A percentile compares a stretch with the other conserved stretches of the same genome.
phyloP scores from a whole-genome alignment of 2,888 invertebrate species.

The Hartigia nigra region DNA sequence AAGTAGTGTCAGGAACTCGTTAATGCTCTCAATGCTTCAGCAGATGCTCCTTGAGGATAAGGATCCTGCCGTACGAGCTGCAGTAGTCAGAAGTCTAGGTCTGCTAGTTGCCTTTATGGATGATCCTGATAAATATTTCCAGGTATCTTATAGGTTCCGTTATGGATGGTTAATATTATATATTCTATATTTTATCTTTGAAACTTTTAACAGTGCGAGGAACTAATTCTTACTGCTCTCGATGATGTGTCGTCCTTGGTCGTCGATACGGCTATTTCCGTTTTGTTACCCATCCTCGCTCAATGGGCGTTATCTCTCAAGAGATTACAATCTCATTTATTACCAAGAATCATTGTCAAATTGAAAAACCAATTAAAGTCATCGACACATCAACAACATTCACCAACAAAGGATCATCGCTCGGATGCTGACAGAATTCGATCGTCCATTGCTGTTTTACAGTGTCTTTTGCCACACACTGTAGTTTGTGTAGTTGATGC shows the following conservation, averaged over 20 bases:
- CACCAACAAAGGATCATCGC: slow-evolving; percentile 49
- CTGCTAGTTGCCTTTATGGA: slow-evolving; percentile 73
- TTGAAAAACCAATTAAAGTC: slow-evolving; percentile 53
- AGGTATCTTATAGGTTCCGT: slow-evolving; percentile 46
- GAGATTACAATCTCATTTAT: slow-evolving; percentile 69
- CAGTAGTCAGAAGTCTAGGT: slow-evolving; percentile 73
- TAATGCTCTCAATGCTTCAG: slow-evolving; percentile 78
- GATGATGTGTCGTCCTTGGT: slow-evolving; percentile 70
- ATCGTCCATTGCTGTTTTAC: slow-evolving; percentile 50
- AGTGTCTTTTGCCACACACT: slow-evolving; percentile 55
- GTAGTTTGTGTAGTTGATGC: slow-evolving; percentile 52
- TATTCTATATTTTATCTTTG: neutral
- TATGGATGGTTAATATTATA: slow-evolving; percentile 12
- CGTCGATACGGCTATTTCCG: slow-evolving; percentile 67
- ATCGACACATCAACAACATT: slow-evolving; percentile 39
- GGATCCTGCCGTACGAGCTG: slow-evolving; percentile 72
- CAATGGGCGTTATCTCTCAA: slow-evolving; percentile 72
- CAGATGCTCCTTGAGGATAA: slow-evolving; percentile 78
- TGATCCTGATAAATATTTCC: slow-evolving; percentile 74
- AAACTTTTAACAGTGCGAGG: slow-evolving; percentile 66
- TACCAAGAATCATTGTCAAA: slow-evolving; percentile 57
- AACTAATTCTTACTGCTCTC: slow-evolving; percentile 71
- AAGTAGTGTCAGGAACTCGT: slow-evolving; percentile 73
- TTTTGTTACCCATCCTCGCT: slow-evolving; percentile 73
- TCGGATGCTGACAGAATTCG: slow-evolving; percentile 49